A percentile compares a stretch with the other conserved stretches of the same genome.
Conservation (phyloP, 2,113 vertebrate species). For the Rissa tridactyla region DNA sequence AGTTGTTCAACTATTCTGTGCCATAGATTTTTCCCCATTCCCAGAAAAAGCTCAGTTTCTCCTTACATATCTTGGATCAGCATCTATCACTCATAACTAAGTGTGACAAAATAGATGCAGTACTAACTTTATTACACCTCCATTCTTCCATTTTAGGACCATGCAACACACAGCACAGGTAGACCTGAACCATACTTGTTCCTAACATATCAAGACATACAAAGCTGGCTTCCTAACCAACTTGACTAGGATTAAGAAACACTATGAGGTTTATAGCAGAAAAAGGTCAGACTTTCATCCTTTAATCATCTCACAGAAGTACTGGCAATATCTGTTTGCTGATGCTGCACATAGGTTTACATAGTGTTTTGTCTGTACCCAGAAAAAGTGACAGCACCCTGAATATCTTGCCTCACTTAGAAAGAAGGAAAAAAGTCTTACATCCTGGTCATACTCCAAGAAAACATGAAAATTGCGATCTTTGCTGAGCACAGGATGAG, state of each 20-base stretch:
- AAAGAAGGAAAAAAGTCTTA: slow-evolving; percentile 73
- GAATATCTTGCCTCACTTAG: background rate
- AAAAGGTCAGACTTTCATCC: background rate
- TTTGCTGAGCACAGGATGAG: slow-evolving; percentile 90
- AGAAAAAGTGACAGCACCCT: background rate
- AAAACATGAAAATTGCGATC: slow-evolving; percentile 97
- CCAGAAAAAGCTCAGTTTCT: background rate
- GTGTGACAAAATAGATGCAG: background rate
- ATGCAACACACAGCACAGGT: background rate
- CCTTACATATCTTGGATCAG: background rate
- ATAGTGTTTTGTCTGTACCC: background rate
- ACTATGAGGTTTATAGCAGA: background rate
- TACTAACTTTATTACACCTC: background rate
- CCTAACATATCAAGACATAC: background rate
- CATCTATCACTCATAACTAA: background rate
- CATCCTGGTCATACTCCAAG: slow-evolving; percentile 96
- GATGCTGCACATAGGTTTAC: background rate
- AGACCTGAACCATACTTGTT: background rate
- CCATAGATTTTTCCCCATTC: background rate
- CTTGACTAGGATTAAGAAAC: background rate
- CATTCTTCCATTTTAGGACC: background rate
- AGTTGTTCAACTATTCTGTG: background rate
- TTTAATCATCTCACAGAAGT: background rate
- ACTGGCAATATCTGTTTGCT: background rate
- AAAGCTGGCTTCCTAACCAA: background rate